phyloP scores from a whole-genome alignment of 2,888 invertebrate species.

The Coelinius sp. region DNA sequence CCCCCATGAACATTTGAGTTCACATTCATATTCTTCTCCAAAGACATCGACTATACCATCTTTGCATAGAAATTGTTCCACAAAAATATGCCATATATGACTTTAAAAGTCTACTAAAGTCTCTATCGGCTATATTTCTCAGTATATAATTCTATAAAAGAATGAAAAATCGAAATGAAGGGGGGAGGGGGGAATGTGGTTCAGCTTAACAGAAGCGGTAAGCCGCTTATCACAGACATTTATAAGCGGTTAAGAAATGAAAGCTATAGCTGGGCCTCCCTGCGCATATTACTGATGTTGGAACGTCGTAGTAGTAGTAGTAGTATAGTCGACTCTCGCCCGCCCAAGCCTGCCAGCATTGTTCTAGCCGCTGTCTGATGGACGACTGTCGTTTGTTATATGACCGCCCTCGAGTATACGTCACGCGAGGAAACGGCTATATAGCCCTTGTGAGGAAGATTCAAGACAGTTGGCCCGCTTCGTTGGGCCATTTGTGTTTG shows the following conservation, averaged over 20 bases:
- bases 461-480: neutral
- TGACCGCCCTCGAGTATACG: slow-evolving; percentile 52
- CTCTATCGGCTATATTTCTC: neutral
- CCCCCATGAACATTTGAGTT: slow-evolving; percentile 14
- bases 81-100: neutral
- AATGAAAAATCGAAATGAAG: neutral
- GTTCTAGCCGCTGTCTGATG: slow-evolving; percentile 60
- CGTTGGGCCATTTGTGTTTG: neutral
- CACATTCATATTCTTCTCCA: slow-evolving; percentile 12
- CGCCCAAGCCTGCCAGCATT: slow-evolving; percentile 50
- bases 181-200: neutral
- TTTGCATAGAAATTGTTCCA: slow-evolving; percentile 20
- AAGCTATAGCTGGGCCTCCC: neutral
- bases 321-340: too few species aligned
- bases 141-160: neutral
- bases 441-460: neutral
- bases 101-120: neutral
- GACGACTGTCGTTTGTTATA: slow-evolving; percentile 60
- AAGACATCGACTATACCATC: slow-evolving; percentile 12
- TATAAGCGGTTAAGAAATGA: slow-evolving; percentile 25
- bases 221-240: slow-evolving; percentile 25
- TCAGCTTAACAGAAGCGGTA: slow-evolving; percentile 22
- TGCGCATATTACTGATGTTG: neutral
- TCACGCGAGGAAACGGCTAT: slow-evolving; percentile 39
- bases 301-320: too few species aligned